Evolutionary conservation across 2,113 vertebrate genomes (phyloP), one percentile per base, ranked within the genome.

Genomic region (Perca schrenkii): DNA sequence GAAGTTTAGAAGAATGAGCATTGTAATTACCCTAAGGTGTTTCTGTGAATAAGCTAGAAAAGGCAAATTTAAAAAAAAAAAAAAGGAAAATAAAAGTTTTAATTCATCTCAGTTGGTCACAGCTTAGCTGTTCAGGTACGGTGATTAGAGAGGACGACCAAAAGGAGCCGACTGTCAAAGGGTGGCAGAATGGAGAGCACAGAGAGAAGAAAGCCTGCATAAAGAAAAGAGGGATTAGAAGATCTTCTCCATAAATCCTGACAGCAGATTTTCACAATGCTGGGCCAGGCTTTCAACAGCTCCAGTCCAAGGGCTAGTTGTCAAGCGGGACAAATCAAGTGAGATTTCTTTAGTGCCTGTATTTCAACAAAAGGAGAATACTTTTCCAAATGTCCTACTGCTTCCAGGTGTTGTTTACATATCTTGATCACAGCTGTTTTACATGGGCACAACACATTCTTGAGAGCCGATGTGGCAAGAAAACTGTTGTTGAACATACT

Each of bases 181-280:
- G 47, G 72, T 17, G 21, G 36, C 13, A 25, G 70, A 73, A 50
- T 3, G 40, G 80, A 68, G 60, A 67, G 65, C 62, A 52, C 28
- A 76, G 49, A 34, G 40, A 54, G 67, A 88, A 77, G 54, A 83
- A 71, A 86, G 78, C 66, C 62, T 74, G 63, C 34, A 49, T 69
- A 52, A 54, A 87, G 73, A 89, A 91, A 90, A 81, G 74, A 72
- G 13, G 88, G 88, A 89, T 77, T 91, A 90, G 77, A 84, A 78
- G 77, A 84, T 85, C 77, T 50, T 76, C 83, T 87, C 84, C 72
- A 79, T 74, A 85, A 76, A 73, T 87, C 80, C 74, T 89, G 89
- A 91, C 78, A 46, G 86, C 83, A 89, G 61, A 86, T 82, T 86
- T 87, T 77, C 72, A 71, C 71, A 81, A 70, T 57, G 71, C 66